Percentiles rank a stretch among this genome's conserved stretches.
These are phyloP conservation scores for Epistrophe grossulariae DNA, from an alignment of 2,888 invertebrate species.

Conservation along the genomic window DNA sequence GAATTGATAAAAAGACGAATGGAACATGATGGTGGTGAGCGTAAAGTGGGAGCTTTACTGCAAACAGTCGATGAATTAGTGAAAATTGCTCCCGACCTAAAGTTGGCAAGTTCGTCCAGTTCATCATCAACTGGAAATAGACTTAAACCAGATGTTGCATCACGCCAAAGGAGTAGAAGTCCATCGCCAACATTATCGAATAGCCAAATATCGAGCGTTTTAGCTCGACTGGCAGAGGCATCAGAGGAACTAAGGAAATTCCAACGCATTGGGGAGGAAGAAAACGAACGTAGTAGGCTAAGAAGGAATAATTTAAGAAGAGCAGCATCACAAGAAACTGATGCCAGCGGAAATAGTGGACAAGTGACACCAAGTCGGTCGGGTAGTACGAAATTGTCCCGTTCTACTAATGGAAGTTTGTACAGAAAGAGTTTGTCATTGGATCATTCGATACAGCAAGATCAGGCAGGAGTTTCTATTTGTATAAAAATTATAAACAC, in stretches of 20 bases:
- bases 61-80: slow-evolving; percentile 92
- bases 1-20: slow-evolving; percentile 88
- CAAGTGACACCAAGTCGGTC: slow-evolving; percentile 82
- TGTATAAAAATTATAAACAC: slow-evolving; percentile 44
- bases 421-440: slow-evolving; percentile 89
- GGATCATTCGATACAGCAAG: slow-evolving; percentile 86
- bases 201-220: slow-evolving; percentile 81
- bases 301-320: slow-evolving; percentile 83
- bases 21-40: slow-evolving; percentile 89
- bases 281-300: slow-evolving; percentile 84
- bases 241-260: slow-evolving; percentile 88
- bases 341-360: slow-evolving; percentile 83
- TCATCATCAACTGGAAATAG: slow-evolving; percentile 77
- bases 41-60: slow-evolving; percentile 89
- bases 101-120: slow-evolving; percentile 80
- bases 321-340: slow-evolving; percentile 88
- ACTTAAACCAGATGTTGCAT: slow-evolving; percentile 80
- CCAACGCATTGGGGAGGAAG: slow-evolving; percentile 85
- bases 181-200: slow-evolving; percentile 80
- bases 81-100: slow-evolving; percentile 90
- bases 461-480: slow-evolving; percentile 80
- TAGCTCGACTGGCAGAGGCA: slow-evolving; percentile 88
- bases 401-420: slow-evolving; percentile 85
- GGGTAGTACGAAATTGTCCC: slow-evolving; percentile 79
- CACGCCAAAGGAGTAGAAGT: slow-evolving; percentile 81